Evolutionary conservation across 2,797 vertebrate species (phyloP), one percentile per base, ranked within the genome.

Genomic region (Discoglossus pictus): DNA sequence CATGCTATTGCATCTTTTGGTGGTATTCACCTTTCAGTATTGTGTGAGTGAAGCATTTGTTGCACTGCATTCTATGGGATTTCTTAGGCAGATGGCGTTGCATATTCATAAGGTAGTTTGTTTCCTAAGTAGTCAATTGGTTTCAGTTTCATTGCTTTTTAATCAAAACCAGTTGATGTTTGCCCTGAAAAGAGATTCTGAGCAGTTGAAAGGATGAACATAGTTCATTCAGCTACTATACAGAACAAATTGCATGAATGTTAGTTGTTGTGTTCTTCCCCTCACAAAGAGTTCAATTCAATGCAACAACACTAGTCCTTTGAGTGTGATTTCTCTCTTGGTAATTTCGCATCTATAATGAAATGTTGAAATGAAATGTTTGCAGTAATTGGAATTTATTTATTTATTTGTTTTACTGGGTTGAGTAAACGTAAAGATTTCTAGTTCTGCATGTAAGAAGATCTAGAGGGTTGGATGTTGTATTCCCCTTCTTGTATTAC

Each of bases 61-160:
- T 52, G 43, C 61, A 50, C 20, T 52, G 27, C 42, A 9, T 36
- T 47, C 4, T 46, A 36, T 13, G 42, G 21, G n/a, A 4, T 42
- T 42, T 17, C 16, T n/a, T n/a, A n/a, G 38, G 58, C 58, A 54
- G 58, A 40, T 55, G 40, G 31, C 48, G 42, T 11, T 69, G 21
- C 23, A 61, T 69, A 69, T 70, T 70, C 60, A 70, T 70, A 20
- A 69, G 40, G 3, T 9, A 25, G 56, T 31, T 53, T 18, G 11
- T 43, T 61, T 61, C 39, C 56, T 61, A 34, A 25, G 39, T 13
- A n/a, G 18, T 54, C 48, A 11, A 18, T 55, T 54, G 34, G 24
- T 69, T 13, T 48, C 43, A 17, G 9, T 50, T 70, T 42, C 17
- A 56, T 4, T 63, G 35, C 16, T 35, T 40, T 62, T 68, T 53